Base-by-base conservation (phyloP, 2,113 vertebrate genomes). In the Seriola quinqueradiata region DNA sequence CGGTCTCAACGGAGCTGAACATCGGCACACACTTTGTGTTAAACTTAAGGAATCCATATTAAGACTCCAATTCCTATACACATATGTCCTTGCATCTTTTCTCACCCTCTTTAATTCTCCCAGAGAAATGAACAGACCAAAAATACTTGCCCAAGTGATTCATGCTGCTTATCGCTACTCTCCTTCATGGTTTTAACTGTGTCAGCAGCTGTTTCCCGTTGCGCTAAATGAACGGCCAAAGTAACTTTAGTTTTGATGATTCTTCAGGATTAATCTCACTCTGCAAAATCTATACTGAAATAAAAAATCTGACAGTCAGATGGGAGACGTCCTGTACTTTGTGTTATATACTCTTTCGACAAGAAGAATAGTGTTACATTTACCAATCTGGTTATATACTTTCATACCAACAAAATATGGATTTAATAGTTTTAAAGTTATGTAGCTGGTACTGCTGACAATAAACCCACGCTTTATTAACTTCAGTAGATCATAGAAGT, bases 231-330 rank as follows among this genome's bases (percentile, higher is more conserved):
- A 71, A 58, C 28, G 4, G 36, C n/a, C 28, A 0, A 1, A 83
- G 25, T 36, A 17, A 70, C 65, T 83, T 75, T 36, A 55, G 14
- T 77, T 77, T 32, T 16, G 63, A 85, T 65, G 25, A 59, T 75
- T 68, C 70, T 65, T 84, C 38, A 48, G 74, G 66, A 79, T 72
- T 78, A 67, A 81, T 78, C 25, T 81, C 8, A 65, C 21, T 44
- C 13, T 58, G 70, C 34, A 67, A 19, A 48, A 16, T 40, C 58
- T n/a, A 13, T 0, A 23, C 10, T 63, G 17, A 32, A 58, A 54
- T 65, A 34, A 58, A 42, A n/a, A 50, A 23, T 48, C n/a, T 13
- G 23, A 76, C 61, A 67, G 8, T 25, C 21, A 10, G 25, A 1
- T 57, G 54, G 54, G 54, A 57, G 9, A 57, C n/a, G 8, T 57